Evolutionary conservation across 2,797 vertebrate species (phyloP), one percentile per base, ranked within the genome.

Genomic region (Steatocranus sp.): DNA sequence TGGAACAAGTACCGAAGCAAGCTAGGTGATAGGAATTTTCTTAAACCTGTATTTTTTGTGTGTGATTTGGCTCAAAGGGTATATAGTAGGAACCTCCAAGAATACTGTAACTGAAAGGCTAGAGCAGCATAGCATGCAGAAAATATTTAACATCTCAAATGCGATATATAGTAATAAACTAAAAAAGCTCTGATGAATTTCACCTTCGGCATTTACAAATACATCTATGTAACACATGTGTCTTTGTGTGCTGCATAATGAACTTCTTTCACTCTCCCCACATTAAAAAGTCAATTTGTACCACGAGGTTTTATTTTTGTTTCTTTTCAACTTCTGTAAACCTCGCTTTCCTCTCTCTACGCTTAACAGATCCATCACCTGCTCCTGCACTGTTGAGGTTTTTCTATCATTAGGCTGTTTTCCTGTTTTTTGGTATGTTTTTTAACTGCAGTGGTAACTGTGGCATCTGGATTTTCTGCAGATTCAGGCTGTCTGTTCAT

Each of bases 271-370:
- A n/a, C 25, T 76, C 66, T 84, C 51, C 85, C 85, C 88, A 88
- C 86, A 88, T 83, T 84, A 81, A 89, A 86, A 75, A 70, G 14
- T 27, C 73, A 54, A 66, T 77, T 83, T 83, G 58, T 77, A 75
- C 27, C 78, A 58, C 70, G 7, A 75, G 70, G 17, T 82, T 87
- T 49, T 82, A 75, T 75, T 87, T 89, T 88, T 79, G 27, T 76
- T 84, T 86, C 58, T 41, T 80, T 79, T 54, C 74, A 27, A 61
- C 32, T 73, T 48, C 23, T 83, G 78, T 56, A 83, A 87, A 75
- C 43, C 30, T 20, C 7, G 38, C 48, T 61, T 11, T 43, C 8
- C 46, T 32, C n/a, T 25, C 27, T 75, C n/a, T 46, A 10, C 8
- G 11, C 54, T 23, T 36, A 80, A 54, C 54, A 61, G 43, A 32